Base-by-base conservation (phyloP, 2,797 vertebrate species). In the Spheniscus humboldti region DNA sequence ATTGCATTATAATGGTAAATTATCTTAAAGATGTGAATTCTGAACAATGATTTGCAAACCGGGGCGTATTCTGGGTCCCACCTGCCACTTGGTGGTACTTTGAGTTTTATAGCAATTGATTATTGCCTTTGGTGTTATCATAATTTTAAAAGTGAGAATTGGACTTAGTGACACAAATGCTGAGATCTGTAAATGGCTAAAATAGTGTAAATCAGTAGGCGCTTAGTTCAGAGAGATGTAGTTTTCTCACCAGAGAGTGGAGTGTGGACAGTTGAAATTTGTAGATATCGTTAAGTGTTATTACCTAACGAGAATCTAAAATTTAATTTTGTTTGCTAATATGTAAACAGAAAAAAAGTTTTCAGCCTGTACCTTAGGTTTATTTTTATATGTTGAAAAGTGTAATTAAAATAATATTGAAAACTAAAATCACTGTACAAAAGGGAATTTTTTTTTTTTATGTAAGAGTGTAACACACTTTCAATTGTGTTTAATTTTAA, bases 331-430 rank as follows among this genome's bases (percentile, higher is more conserved):
- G 27, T 81, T 93, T 68, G 27, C 71, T 84, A 60, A 41, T 78
- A 57, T 59, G 27, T 94, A 62, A 88, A 33, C 62, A 33, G 53
- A n/a, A 91, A 35, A 64, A 56, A 78, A 30, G 7, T 47, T 86
- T 76, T 75, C 37, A 41, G 62, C 73, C 37, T 90, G 60, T 90
- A 88, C 25, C 28, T 94, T 72, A 86, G 73, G 48, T 96, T 96
- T 96, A 96, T 95, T 97, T 93, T 97, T 96, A 28, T 95, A 94
- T 82, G 55, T 81, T 92, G 59, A 89, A 76, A 92, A 76, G 11
- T 60, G 18, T 77, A 76, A 92, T 92, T 93, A 81, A 95, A 93
- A 62, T 81, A 56, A 41, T 82, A 79, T 3, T 67, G 48, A 74
- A 89, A 92, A 50, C 19, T 64, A 57, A 93, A 87, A 73, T 10